phyloP scores from a whole-genome alignment of 2,888 invertebrate genomes.

The Mamestra brassicae region DNA sequence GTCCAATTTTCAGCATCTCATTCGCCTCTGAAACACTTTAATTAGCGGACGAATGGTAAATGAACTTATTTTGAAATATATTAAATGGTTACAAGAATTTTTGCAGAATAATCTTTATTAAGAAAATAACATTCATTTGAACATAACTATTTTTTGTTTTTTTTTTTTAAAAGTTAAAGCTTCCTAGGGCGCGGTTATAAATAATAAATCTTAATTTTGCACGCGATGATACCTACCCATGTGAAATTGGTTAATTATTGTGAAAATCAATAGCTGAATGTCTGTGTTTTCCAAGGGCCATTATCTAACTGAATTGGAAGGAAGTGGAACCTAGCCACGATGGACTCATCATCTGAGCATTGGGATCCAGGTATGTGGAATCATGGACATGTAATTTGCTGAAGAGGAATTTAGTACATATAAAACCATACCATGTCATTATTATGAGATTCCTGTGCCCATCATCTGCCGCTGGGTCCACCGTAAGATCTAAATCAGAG shows the following conservation, averaged over 20 bases:
- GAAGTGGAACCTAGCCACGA: slow-evolving; percentile 70
- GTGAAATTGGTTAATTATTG: slow-evolving; percentile 6
- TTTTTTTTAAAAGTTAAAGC: background rate
- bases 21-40: background rate
- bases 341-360: slow-evolving; percentile 82
- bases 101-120: background rate
- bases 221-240: slow-evolving; percentile 18
- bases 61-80: background rate
- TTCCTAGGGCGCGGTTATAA: slow-evolving; percentile 55
- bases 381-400: slow-evolving; percentile 14
- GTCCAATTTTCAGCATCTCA: slow-evolving; percentile 21
- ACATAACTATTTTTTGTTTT: background rate
- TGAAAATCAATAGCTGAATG: slow-evolving; percentile 50
- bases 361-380: slow-evolving; percentile 85
- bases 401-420: background rate
- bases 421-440: background rate
- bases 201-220: slow-evolving; percentile 21
- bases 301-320: slow-evolving; percentile 38
- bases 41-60: slow-evolving; percentile 6
- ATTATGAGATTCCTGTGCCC: background rate
- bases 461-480: background rate
- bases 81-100: background rate
- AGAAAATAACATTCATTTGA: background rate
- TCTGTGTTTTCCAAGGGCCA: slow-evolving; percentile 45
- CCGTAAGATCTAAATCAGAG: background rate